Base-by-base conservation (phyloP, 2,888 invertebrate species). In the Salticus scenicus region DNA sequence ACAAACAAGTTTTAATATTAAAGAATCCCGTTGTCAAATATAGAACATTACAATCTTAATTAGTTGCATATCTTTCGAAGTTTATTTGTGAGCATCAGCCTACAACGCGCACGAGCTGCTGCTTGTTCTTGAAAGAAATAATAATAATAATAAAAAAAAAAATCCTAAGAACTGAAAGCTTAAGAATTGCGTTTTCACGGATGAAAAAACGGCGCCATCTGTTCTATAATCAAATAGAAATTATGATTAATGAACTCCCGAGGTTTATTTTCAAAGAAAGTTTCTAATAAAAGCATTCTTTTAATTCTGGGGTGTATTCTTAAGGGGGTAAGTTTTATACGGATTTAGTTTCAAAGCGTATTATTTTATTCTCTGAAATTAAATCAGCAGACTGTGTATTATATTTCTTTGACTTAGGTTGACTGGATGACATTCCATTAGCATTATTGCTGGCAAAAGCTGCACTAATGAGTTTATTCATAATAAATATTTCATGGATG, bases 1-100 rank as follows among this genome's bases (percentile, higher is more conserved):
- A 37, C 7, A 24, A 57, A 57, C 24, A 1, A 57, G 20, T 57
- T 57, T 57, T 57, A 57, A 57, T 57, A 57, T 57, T 2, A 57
- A 24, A 24, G 5, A 57, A 57, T 5, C 4, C 57, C 24, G 57
- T 57, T 57, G 57, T 57, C 57, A 57, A 57, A 57, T 57, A 57
- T 20, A 57, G 57, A 57, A 57, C 57, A 57, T 57, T n/a, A 24
- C 57, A 57, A 57, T 57, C 57, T 57, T 57, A 57, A 57, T 57
- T 57, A 57, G 57, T 57, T 57, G 57, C 57, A 57, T 57, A 57
- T 57, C 57, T 17, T 47, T n/a, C 47, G 8, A 2, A 12, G 47
- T n/a, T 47, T 57, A 57, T 57, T 20, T 24, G 24, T 57, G 57
- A 24, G 57, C 57, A 20, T 2, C 14, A 4, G 20, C 24, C 57